A percentile compares a stretch with the other conserved stretches of the same genome.
Evolutionary conservation across 2,797 vertebrate species (phyloP).

Genomic region (Acanthornis magna): DNA sequence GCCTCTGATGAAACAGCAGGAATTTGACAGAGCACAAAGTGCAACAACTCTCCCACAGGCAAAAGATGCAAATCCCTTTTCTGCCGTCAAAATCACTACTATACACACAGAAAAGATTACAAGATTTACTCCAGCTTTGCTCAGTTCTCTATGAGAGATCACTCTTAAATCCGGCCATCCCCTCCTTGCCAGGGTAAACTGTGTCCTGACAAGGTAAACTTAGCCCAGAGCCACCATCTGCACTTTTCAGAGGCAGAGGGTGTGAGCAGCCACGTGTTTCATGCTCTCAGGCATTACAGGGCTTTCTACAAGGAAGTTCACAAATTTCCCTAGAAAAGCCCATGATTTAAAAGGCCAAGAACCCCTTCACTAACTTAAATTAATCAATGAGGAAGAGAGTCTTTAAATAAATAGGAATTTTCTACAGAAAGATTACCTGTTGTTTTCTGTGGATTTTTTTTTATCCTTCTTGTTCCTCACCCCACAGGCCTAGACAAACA

Average conservation of each 20-base stretch:
- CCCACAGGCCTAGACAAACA: neutral
- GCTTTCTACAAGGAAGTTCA: neutral
- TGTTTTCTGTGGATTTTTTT: fast-evolving
- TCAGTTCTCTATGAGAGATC: neutral
- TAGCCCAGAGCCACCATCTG: neutral
- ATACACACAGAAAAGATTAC: neutral
- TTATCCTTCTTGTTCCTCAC: neutral
- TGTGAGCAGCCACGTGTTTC: neutral
- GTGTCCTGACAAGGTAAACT: neutral
- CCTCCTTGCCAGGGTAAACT: neutral
- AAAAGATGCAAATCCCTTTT: neutral
- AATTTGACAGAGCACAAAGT: neutral
- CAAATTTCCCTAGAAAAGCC: neutral
- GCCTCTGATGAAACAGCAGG: neutral
- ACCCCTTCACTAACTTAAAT: neutral
- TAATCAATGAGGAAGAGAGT: neutral
- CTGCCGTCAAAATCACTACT: neutral
- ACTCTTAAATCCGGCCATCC: neutral
- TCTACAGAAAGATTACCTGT: neutral
- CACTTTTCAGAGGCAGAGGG: neutral
- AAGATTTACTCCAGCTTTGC: neutral
- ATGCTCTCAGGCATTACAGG: neutral
- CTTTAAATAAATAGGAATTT: neutral
- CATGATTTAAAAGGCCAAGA: neutral
- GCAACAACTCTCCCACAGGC: neutral